Conservation (phyloP, 2,888 invertebrate species). For the Caenorhabditis macrosperma region DNA sequence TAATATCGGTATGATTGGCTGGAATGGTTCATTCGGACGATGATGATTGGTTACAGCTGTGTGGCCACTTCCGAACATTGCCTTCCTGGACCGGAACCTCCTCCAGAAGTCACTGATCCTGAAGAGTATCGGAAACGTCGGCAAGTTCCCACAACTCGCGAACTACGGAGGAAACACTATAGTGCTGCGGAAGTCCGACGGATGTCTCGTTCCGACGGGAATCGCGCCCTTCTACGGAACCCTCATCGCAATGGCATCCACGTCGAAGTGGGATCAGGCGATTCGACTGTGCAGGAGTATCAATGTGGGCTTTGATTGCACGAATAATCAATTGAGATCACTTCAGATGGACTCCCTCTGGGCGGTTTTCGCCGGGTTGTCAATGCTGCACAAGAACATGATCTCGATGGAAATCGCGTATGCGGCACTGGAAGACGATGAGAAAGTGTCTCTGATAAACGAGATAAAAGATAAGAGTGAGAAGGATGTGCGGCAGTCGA, state of each 20-base stretch:
- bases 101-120: constrained; percentile 84
- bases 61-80: constrained; percentile 88
- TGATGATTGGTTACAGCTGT: constrained; percentile 82
- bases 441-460: constrained; percentile 81
- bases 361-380: constrained; percentile 94
- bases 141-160: constrained; percentile 74
- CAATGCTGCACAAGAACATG: constrained; percentile 90
- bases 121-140: constrained; percentile 81
- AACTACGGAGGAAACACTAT: constrained; percentile 84
- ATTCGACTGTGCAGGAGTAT: constrained; percentile 87
- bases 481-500: constrained; percentile 82
- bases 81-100: constrained; percentile 86
- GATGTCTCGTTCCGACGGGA: constrained; percentile 87
- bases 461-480: constrained; percentile 73
- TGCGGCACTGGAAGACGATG: constrained; percentile 88
- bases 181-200: constrained; percentile 90
- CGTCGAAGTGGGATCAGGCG: constrained; percentile 90
- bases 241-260: constrained; percentile 81
- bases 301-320: constrained; percentile 81
- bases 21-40: too few species aligned
- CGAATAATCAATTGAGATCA: not conserved
- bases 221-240: constrained; percentile 85
- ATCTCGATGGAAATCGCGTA: constrained; percentile 95
- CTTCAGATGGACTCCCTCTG: constrained; percentile 84
- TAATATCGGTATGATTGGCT: constrained; percentile 83